Percentiles rank a stretch among this genome's conserved stretches.
Conservation (phyloP, 2,888 invertebrate genomes). For the Xanthorhoe spadicearia region DNA sequence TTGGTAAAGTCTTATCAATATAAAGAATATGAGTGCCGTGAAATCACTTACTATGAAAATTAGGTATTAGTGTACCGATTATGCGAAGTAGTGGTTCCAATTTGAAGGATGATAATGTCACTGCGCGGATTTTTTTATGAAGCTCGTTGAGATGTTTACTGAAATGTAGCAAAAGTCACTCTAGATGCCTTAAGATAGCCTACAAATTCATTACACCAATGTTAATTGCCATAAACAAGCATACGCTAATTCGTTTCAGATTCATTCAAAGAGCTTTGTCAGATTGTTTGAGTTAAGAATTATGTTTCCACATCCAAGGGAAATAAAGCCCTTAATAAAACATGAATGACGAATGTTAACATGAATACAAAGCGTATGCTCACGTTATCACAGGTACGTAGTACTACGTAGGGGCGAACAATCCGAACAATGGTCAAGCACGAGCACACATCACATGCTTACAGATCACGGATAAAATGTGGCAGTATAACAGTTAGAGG, state of each 20-base stretch:
- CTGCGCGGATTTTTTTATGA: no score
- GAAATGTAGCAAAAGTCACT: no score
- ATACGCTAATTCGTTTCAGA: no score
- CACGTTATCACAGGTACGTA: conserved; percentile 26
- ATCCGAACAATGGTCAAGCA: conserved; percentile 60
- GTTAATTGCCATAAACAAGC: no score
- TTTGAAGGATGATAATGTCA: neutral
- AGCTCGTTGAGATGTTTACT: no score
- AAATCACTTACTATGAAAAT: no score
- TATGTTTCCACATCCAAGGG: neutral
- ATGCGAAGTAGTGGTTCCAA: neutral
- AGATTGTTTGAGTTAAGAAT: neutral
- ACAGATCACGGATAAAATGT: conserved; percentile 5
- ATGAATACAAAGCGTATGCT: conserved; percentile 28
- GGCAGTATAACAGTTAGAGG: conserved; percentile 3
- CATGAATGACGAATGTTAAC: conserved; percentile 21
- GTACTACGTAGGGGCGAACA: conserved; percentile 44
- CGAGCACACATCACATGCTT: conserved; percentile 50
- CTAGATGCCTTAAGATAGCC: no score
- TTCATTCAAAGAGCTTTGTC: conserved; percentile 1
- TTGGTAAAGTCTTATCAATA: no score
- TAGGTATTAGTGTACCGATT: no score
- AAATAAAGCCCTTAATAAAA: neutral
- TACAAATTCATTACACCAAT: no score
- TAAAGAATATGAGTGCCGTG: no score